Conservation (phyloP, 2,888 invertebrate genomes). For the Melipona bicolor region DNA sequence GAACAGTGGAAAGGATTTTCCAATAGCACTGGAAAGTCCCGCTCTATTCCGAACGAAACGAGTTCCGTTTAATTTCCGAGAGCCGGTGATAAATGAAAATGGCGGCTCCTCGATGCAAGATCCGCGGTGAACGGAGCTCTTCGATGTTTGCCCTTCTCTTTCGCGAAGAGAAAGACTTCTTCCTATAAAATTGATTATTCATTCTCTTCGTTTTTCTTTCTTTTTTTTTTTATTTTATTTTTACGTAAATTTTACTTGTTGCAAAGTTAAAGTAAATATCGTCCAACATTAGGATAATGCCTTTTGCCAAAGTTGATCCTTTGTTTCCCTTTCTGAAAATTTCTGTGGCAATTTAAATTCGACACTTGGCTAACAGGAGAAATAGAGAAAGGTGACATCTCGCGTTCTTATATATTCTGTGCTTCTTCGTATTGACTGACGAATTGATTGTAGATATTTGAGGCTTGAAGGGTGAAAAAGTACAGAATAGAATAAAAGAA, state of each 20-base stretch:
- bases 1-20: slow-evolving; percentile 11
- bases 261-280: background rate
- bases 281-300: no score
- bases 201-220: background rate
- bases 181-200: background rate
- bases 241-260: background rate
- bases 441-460: no score
- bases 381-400: no score
- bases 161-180: background rate
- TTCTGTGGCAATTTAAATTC: no score
- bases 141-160: background rate
- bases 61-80: slow-evolving; percentile 58
- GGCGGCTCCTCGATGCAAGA: background rate
- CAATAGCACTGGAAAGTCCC: background rate
- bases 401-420: no score
- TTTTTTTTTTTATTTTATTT: background rate
- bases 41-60: slow-evolving; percentile 31
- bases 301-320: no score
- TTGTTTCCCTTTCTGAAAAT: no score
- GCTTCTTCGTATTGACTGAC: no score
- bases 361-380: no score
- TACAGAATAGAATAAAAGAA: background rate
- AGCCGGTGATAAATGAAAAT: slow-evolving; percentile 38
- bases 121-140: background rate
- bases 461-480: background rate